Evolutionary conservation across 2,797 vertebrate genomes (phyloP), one percentile per base, ranked within the genome.

Genomic region (Acanthiza pusilla): DNA sequence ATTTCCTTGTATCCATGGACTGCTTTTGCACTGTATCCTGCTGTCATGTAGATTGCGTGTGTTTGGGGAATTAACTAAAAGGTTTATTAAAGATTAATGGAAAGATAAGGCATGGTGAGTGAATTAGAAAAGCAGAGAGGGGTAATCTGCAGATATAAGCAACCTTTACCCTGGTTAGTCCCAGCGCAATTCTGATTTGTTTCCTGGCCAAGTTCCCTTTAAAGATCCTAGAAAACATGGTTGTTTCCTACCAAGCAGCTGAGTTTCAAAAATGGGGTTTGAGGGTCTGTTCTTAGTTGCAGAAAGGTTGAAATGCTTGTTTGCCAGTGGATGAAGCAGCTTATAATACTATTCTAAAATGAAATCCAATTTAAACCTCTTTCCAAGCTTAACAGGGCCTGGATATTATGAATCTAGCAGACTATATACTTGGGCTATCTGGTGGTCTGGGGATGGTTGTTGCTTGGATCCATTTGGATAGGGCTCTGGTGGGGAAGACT

Each of bases 11-110:
- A 82, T 61, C 85, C 73, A 26, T 53, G 42, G n/a, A 12, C 62
- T 92, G 72, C 88, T 94, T 92, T 94, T 85, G 32, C 57, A 26
- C 71, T 92, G 72, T 88, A 34, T 78, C 91, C 77, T 95, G 93
- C 96, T 94, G 89, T 97, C 96, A 93, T 86, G 88, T 93, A 94
- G 67, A 80, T 89, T 93, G 89, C 32, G 1, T 96, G 42, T 93
- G 91, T 91, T 95, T 92, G 88, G 95, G 88, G 96, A 96, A 97
- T 97, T 97, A 96, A 96, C 92, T 93, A 96, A 96, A 96, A 95
- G 95, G 82, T 94, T 80, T 97, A 95, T 96, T 96, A 96, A 96
- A 96, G 97, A 97, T 94, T 92, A 96, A 93, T 96, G 83, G 95
- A 94, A 96, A 94, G 96, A 97, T 97, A 97, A 74, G 67, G 38